phyloP scores from a whole-genome alignment of 2,888 invertebrate species.

The Pammene aurita region DNA sequence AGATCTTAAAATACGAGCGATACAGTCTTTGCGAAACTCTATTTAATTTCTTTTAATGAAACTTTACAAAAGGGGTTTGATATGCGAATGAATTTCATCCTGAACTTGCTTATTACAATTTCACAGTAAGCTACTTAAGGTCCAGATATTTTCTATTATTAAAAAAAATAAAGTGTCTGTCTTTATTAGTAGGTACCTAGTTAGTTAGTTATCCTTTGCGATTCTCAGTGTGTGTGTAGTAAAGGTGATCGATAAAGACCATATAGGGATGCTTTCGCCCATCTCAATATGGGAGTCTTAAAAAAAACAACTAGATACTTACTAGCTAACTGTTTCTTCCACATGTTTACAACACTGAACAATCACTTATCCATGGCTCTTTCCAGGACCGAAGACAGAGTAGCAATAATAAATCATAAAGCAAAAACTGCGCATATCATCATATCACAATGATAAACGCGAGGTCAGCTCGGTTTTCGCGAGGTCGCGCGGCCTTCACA shows the following conservation, averaged over 20 bases:
- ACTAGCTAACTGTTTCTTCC: constrained; percentile 61
- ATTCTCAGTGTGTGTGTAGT: too few species aligned
- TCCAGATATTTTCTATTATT: not conserved
- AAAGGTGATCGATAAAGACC: too few species aligned
- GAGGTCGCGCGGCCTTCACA: constrained; percentile 73
- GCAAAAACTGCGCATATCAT: constrained; percentile 71
- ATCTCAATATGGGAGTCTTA: not conserved
- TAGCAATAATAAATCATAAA: constrained; percentile 66
- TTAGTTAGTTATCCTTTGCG: too few species aligned
- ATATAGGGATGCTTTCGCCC: too few species aligned
- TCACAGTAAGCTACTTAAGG: too few species aligned
- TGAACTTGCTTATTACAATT: too few species aligned
- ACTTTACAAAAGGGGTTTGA: not conserved
- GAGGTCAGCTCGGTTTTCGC: constrained; percentile 75
- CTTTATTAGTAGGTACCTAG: too few species aligned
- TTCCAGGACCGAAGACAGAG: constrained; percentile 51
- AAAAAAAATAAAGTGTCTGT: too few species aligned
- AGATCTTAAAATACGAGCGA: not conserved
- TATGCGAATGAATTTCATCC: not conserved
- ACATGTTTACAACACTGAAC: constrained; percentile 45
- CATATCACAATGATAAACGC: constrained; percentile 76
- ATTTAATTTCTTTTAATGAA: not conserved
- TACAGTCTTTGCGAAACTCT: not conserved
- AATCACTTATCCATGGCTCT: constrained; percentile 31
- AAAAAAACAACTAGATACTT: constrained; percentile 49